Evolutionary conservation across 2,888 invertebrate species (phyloP).

Genomic region (Athalia circularis): DNA sequence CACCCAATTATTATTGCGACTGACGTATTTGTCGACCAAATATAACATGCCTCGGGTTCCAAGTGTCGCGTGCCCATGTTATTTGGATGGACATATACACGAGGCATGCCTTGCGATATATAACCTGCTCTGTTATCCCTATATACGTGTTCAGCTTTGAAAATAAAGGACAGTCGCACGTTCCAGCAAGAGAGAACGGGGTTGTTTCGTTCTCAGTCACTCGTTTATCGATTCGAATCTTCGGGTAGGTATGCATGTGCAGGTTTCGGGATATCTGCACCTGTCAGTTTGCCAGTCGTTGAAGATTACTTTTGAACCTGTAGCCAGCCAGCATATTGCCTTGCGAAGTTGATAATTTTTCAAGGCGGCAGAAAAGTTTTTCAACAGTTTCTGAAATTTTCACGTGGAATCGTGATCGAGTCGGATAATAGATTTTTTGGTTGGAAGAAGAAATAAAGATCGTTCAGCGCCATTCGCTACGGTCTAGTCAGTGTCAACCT

Average conservation of each 20-base stretch:
- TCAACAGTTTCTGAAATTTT: no score
- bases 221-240: neutral
- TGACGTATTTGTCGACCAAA: slow-evolving; percentile 25
- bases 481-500: no score
- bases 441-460: no score
- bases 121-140: neutral
- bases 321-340: no score
- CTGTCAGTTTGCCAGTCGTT: slow-evolving; percentile 10
- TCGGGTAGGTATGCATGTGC: neutral
- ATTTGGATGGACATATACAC: slow-evolving; percentile 7
- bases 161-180: no score
- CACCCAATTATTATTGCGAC: slow-evolving; percentile 30
- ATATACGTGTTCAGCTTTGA: neutral
- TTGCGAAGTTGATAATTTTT: no score
- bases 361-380: no score
- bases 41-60: slow-evolving; percentile 29
- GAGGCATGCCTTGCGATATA: slow-evolving; percentile 1
- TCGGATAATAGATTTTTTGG: no score
- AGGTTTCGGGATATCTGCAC: neutral
- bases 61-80: slow-evolving; percentile 18
- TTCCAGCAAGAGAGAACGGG: neutral
- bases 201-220: slow-evolving; percentile 15
- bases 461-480: no score
- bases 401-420: no score
- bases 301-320: slow-evolving; percentile 7